Base-by-base conservation (phyloP, 2,888 invertebrate genomes). In the Perdita meconis region DNA sequence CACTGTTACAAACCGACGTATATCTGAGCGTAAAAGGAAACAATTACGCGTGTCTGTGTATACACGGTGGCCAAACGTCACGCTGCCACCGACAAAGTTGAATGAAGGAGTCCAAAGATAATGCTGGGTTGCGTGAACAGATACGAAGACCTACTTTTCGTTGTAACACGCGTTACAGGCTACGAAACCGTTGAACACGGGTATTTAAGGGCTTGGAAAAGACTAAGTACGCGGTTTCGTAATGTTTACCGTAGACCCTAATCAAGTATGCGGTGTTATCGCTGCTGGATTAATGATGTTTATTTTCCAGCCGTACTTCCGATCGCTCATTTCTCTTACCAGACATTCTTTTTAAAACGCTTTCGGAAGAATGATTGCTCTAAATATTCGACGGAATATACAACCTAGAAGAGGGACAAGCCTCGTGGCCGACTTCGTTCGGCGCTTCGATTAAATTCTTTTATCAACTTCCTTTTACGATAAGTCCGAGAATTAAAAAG, bases 381-480 rank as follows among this genome's bases (percentile, higher is more conserved):
- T 57, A 59, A 72, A 55, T 64, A 50, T 36, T 22, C 13, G 10
- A 24, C 1, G 30, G 30, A 51, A 56, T 38, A 38, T 64, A n/a
- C 77, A 77, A 68, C 51, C 34, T 55, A 13, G 68, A 13, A 34
- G 36, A 65, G 64, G 68, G 30, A n/a, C n/a, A 66, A 64, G 47
- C 24, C 51, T 40, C 34, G 40, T 5, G 38, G 42, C 38, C 66
- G 63, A 51, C 60, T 80, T 57, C 51, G 53, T 57, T 69, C 68
- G 44, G 36, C 40, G 47, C 34, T 67, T 79, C 65, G 80, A 80
- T 84, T 82, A 80, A 74, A 71, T 73, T 65, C 50, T 71, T 71
- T 78, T 84, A 84, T 84, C 84, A 73, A 82, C 84, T 82, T 84
- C 84, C 84, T 74, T 73, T 72, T 56, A 34, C 26, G 80, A 82